phyloP scores from a whole-genome alignment of 2,888 invertebrate species.

The Caenorhabditis macrosperma region DNA sequence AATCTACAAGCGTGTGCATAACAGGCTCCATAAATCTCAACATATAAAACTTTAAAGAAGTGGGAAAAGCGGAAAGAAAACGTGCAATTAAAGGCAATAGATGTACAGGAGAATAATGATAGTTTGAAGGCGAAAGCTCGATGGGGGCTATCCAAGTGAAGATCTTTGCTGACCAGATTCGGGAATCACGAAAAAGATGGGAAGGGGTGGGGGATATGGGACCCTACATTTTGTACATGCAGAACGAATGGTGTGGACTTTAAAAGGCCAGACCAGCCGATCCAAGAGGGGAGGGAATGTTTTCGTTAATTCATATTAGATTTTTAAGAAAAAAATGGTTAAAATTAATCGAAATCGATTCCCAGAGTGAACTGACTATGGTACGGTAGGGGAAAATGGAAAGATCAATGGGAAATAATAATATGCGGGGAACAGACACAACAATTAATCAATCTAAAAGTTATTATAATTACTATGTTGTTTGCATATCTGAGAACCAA shows the following conservation, averaged over 20 bases:
- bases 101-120: conserved; percentile 41
- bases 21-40: conserved; percentile 36
- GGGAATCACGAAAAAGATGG: not conserved
- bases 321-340: conserved; percentile 47
- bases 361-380: conserved; percentile 33
- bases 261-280: conserved; percentile 24
- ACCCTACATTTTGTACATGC: conserved; percentile 49
- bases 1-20: conserved; percentile 25
- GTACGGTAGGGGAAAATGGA: conserved; percentile 31
- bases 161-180: conserved; percentile 46
- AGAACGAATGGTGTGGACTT: conserved; percentile 13
- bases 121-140: conserved; percentile 28
- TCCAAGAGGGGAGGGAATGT: conserved; percentile 30
- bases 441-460: conserved; percentile 26
- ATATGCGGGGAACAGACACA: conserved; percentile 4
- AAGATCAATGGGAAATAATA: too few relatives aligned
- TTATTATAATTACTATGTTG: conserved; percentile 45
- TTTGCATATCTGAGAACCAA: not conserved
- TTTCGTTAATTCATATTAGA: conserved; percentile 55
- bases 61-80: conserved; percentile 27
- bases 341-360: conserved; percentile 57
- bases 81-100: conserved; percentile 10
- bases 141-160: conserved; percentile 25
- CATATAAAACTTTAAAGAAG: conserved; percentile 41
- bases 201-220: not conserved